Base-by-base conservation (phyloP, 35 echinoderm and acorn worm species). In the Apostichopus parvimensis region DNA sequence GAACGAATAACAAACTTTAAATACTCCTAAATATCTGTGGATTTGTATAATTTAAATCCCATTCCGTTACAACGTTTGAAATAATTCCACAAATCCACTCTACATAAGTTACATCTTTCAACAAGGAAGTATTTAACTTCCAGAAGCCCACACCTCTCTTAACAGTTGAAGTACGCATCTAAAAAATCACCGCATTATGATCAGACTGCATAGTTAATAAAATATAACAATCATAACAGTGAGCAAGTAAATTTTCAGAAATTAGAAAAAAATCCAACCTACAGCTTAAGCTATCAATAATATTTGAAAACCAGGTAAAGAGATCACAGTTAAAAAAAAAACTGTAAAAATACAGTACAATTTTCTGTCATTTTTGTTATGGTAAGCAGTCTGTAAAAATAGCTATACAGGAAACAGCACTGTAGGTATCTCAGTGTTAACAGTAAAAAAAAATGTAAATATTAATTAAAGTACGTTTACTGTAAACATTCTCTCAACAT, bases 141-240 rank as follows among this genome's bases (percentile, higher is more conserved):
- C 81, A 84, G 34, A 58, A 84, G 15, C 81, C 3, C 0, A 9
- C 21, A 84, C 81, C 45, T 84, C 81, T 84, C 45, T 13, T 84
- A 20, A 78, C 1, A 78, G 21, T 9, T 12, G 81, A 58, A 55
- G 81, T n/a, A 25, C 34, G 15, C 11, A 84, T 7, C 11, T 23
- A 25, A 53, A 84, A 12, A 84, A 84, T 84, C 6, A 84, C 81
- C 11, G 56, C 56, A 55, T 84, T 84, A 52, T 53, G 81, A 53
- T 84, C 81, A 55, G 81, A 84, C 14, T 58, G 81, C 10, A 84
- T 84, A 84, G 81, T 11, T 58, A 20, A 10, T 7, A 58, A 9
- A 86, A 23, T 59, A 86, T 86, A 86, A 86, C 82, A 86, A 86
- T 86, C 82, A 86, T 62, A 23, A 62, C 82, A 56, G 4, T 86